Base-by-base conservation (phyloP, 2,113 vertebrate genomes). In the Vanacampus margaritifer region DNA sequence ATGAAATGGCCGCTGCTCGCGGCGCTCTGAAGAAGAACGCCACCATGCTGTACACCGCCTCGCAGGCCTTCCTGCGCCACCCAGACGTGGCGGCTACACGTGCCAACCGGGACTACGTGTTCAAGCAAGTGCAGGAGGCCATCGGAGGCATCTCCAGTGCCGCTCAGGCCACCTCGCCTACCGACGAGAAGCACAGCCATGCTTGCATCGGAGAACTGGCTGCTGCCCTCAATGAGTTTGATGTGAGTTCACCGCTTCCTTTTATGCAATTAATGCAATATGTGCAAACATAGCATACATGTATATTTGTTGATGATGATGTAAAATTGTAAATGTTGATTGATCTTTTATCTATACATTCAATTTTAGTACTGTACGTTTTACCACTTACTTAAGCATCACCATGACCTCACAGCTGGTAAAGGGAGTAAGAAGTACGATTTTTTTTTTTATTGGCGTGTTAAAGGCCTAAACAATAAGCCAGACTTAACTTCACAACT, bases 81-180 rank as follows among this genome's bases (percentile, higher is more conserved):
- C 96, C 97, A 0, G 97, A 99, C 0, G 97, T 99, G 0, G 96
- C 97, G 0, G 97, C 97, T 56, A 99, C 97, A 0, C 92, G 97
- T 43, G 97, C 97, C 84, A 99, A 99, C 89, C 88, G 97, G 10
- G 97, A 99, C 83, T 99, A 99, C 0, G 97, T 99, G 74, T 99
- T 98, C 90, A 99, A 99, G 72, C 97, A 99, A 85, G 97, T 99
- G 16, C 97, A 99, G 85, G 97, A 99, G 71, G 97, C 97, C 7
- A 96, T 99, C 1, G 96, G 95, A 5, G 96, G 97, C 10, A 98
- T 99, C 77, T 97, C 96, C 69, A 98, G 94, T 0, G 95, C 97
- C 23, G 96, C 97, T 39, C 97, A 98, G 89, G 96, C 97, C 83
- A 94, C 94, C 74, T 98, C 97, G 0, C 96, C 96, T 76, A 94